Evolutionary conservation across 2,797 vertebrate genomes (phyloP).

Genomic region (Cheirogaleus major): DNA sequence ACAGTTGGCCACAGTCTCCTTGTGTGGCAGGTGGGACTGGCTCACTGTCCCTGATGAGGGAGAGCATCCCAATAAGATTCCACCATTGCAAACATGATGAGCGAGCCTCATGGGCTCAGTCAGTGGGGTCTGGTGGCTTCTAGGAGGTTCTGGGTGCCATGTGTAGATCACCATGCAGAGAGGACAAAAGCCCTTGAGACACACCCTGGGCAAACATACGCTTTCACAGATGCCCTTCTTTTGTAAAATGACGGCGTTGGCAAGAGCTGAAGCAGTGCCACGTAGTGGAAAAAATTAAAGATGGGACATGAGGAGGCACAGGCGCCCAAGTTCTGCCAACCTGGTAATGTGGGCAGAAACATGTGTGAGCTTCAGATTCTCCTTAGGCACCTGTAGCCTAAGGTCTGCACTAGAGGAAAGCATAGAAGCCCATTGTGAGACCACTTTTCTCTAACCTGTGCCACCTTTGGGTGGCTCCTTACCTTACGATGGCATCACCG

Average conservation of each 20-base stretch:
- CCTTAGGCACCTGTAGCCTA: not conserved
- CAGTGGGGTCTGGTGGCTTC: not conserved
- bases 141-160: not conserved
- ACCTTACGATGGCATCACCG: not conserved
- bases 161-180: no score
- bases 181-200: not conserved
- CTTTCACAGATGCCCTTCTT: not conserved
- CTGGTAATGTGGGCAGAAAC: rapidly evolving
- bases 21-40: not conserved
- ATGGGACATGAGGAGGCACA: not conserved
- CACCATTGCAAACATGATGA: not conserved
- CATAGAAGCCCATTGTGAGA: not conserved
- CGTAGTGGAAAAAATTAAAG: not conserved
- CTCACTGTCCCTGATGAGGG: rapidly evolving
- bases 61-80: not conserved
- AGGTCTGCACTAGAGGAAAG: not conserved
- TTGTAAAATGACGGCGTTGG: not conserved
- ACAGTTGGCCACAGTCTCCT: not conserved
- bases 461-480: not conserved
- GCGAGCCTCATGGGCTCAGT: not conserved
- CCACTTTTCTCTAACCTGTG: not conserved
- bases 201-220: no score
- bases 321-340: not conserved
- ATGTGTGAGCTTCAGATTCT: not conserved
- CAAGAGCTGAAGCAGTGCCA: not conserved